Evolutionary conservation across 2,888 invertebrate genomes (phyloP), one percentile per base, ranked within the genome.

Genomic region (Drosophila hawaiiensis): DNA sequence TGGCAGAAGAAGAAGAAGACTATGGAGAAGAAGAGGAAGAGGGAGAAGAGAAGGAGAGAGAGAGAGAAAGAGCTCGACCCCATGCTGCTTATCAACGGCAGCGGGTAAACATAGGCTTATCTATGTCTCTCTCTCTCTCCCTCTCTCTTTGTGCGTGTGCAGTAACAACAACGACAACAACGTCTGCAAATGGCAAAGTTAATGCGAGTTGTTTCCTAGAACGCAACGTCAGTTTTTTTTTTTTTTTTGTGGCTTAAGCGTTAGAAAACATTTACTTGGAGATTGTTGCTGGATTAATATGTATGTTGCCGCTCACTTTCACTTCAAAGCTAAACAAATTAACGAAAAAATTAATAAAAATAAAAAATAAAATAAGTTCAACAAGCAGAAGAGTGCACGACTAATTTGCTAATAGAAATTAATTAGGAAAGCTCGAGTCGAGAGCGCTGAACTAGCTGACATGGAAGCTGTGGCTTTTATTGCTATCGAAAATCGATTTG

Each of bases 261-360:
- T 62, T 82, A 82, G 72, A 79, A 74, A 83, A 68, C 69, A 64
- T 82, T 63, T 77, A 77, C 77, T 84, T 74, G 76, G 28, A 37
- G 37, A 28, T 70, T 79, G 88, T 82, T 68, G 66, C 69, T 28
- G 37, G 19, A 55, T 56, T 28, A n/a, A 22, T 53, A 4, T 22
- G 6, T 61, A 64, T 78, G 79, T 72, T 71, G 77, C 73, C 73
- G 62, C 70, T 82, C 87, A 84, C 84, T 90, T 90, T 90, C 90
- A 84, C 84, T 84, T 58, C 43, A 75, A 72, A 76, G 73, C 64
- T 37, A 70, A 58, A 58, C 50, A 63, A 75, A 31, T 43, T 56
- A 61, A 52, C 61, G 52, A 64, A 69, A 28, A 72, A 77, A 55
- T 14, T 19, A 58, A 47, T 56, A 58, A 61, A 73, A 53, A 47